Percentiles rank a stretch among this genome's conserved stretches.
Evolutionary conservation across 1,140 invertebrate genomes (phyloP).

Genomic region (Zeugodacus cucurbitae): DNA sequence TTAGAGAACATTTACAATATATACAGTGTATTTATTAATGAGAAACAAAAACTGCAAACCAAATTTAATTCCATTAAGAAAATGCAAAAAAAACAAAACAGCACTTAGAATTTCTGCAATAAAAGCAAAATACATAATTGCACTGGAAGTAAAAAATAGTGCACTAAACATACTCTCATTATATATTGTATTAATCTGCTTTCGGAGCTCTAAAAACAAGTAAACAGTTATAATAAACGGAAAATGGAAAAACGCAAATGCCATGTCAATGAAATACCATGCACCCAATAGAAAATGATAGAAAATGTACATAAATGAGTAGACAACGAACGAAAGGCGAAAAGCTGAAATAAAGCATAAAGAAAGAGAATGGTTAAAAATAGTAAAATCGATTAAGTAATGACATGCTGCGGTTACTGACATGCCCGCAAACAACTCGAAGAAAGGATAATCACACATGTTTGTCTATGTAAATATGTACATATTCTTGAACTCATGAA

Average conservation of each 20-base stretch:
- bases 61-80: too few species aligned
- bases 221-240: background rate
- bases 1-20: too few species aligned
- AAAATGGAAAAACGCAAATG: background rate
- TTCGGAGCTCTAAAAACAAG: background rate
- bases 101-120: too few species aligned
- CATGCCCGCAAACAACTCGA: background rate
- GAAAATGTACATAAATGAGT: background rate
- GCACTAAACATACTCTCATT: too few species aligned
- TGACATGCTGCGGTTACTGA: background rate
- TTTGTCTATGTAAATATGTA: background rate
- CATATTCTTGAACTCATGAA: background rate
- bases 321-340: background rate
- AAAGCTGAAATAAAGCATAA: background rate
- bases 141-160: too few species aligned
- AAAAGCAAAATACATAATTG: too few species aligned
- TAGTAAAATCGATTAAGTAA: conserved; percentile 5
- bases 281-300: background rate
- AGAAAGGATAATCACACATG: background rate
- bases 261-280: background rate
- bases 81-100: too few species aligned
- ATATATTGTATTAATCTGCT: too few species aligned
- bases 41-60: too few species aligned
- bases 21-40: too few species aligned
- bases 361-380: background rate